Evolutionary conservation across 2,888 invertebrate species (phyloP).

Genomic region (Diplazon laetatorius): DNA sequence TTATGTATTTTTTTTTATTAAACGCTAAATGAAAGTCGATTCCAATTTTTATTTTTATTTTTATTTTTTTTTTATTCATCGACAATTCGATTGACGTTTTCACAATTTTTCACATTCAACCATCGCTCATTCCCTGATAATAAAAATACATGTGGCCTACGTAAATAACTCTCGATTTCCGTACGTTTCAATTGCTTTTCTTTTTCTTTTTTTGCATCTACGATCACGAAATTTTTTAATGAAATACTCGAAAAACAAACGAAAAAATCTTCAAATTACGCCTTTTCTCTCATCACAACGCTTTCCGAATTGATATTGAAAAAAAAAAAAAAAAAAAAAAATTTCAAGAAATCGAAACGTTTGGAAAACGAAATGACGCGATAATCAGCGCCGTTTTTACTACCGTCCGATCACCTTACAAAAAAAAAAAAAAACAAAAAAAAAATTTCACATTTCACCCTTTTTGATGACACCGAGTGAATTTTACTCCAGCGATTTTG

Average conservation of each 20-base stretch:
- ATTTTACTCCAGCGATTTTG: too few relatives aligned
- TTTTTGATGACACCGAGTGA: too few relatives aligned
- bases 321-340: constrained; percentile 12
- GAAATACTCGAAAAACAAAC: constrained; percentile 54
- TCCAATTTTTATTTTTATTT: too few relatives aligned
- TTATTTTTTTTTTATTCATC: too few relatives aligned
- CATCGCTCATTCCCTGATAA: neutral
- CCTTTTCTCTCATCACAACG: neutral
- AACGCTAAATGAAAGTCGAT: too few relatives aligned
- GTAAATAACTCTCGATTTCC: constrained; percentile 53
- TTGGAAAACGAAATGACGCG: constrained; percentile 41
- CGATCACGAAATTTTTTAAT: constrained; percentile 14
- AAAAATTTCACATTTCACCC: constrained; percentile 14
- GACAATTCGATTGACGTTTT: neutral
- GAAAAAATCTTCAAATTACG: constrained; percentile 7
- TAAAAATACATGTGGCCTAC: constrained; percentile 9
- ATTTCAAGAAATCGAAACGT: constrained; percentile 45
- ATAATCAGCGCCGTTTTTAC: constrained; percentile 54
- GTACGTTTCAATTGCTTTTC: constrained; percentile 59
- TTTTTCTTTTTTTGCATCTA: constrained; percentile 18
- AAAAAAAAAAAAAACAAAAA: too few relatives aligned
- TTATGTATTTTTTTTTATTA: too few relatives aligned
- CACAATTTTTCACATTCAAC: neutral
- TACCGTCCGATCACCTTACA: constrained; percentile 41
- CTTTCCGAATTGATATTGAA: neutral